Conservation (phyloP, 1,140 invertebrate species). For the Varroa destructor region DNA sequence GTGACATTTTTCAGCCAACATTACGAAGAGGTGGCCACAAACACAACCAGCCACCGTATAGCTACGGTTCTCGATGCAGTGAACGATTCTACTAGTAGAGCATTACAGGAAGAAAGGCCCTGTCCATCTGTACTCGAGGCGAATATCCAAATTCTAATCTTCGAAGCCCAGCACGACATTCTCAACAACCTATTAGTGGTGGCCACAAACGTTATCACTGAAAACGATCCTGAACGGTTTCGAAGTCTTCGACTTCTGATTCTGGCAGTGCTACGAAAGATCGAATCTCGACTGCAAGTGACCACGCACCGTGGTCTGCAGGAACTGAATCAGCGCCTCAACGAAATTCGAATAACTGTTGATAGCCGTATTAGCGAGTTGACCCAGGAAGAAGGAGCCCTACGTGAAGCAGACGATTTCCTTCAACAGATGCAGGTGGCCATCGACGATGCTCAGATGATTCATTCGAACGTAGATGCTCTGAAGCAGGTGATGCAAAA, state of each 20-base stretch:
- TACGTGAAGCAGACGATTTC: conserved; percentile 16
- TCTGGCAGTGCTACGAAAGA: not conserved
- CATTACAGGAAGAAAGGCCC: not conserved
- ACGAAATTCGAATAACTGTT: not conserved
- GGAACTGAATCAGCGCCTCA: not conserved
- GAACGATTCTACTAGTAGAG: not conserved
- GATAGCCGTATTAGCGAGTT: not conserved
- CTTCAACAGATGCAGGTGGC: conserved; percentile 24
- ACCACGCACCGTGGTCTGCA: conserved; percentile 16
- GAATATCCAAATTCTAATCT: conserved; percentile 3
- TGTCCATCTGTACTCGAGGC: not conserved
- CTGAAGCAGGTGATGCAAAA: conserved; percentile 15
- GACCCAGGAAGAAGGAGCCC: not conserved
- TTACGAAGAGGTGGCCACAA: not conserved
- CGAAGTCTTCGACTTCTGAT: not conserved
- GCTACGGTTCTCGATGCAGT: not conserved
- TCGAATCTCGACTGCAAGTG: not conserved
- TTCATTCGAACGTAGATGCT: not conserved
- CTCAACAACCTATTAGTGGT: too few relatives aligned
- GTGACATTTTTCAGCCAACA: not conserved
- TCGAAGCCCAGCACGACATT: not conserved
- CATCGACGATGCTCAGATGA: conserved; percentile 11
- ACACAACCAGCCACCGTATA: not conserved
- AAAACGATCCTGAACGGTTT: not conserved
- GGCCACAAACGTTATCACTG: too few relatives aligned